Conservation (phyloP, 2,797 vertebrate genomes). For the Pseudochirops cupreus region DNA sequence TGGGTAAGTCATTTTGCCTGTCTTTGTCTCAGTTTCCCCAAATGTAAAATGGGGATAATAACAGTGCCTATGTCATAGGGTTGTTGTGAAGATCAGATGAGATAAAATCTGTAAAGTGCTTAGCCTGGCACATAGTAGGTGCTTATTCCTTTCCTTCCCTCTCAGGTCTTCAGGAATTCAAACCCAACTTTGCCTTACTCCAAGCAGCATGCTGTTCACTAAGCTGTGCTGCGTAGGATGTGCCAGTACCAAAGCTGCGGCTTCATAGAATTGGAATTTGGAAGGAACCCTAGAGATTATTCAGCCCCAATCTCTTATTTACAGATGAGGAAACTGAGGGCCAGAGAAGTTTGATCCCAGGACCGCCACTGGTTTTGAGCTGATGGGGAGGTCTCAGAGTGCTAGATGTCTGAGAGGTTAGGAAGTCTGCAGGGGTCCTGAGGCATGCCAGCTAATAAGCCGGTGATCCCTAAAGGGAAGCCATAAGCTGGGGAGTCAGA, state of each 20-base stretch:
- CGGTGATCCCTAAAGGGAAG: not conserved
- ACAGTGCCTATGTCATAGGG: not conserved
- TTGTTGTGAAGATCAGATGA: not conserved
- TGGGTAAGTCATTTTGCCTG: not conserved
- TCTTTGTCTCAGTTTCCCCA: not conserved
- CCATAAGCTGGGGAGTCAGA: not conserved
- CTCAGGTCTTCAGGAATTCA: not conserved
- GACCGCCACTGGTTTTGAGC: not conserved
- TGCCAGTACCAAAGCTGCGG: not conserved
- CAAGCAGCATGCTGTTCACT: not conserved
- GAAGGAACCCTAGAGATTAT: not conserved
- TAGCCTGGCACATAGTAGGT: not conserved
- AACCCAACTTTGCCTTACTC: not conserved
- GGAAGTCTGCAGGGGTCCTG: not conserved
- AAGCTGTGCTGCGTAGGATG: not conserved
- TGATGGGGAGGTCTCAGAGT: not conserved
- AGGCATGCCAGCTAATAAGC: not conserved
- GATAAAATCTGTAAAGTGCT: not conserved
- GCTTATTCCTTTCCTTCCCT: not conserved
- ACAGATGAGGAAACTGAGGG: not conserved
- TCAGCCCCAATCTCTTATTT: not conserved
- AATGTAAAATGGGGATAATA: not conserved
- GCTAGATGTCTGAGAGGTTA: not conserved
- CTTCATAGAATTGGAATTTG: not conserved
- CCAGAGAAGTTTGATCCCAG: not conserved